Conservation (phyloP, 1,140 invertebrate genomes). For the Zaprionus inermis region DNA sequence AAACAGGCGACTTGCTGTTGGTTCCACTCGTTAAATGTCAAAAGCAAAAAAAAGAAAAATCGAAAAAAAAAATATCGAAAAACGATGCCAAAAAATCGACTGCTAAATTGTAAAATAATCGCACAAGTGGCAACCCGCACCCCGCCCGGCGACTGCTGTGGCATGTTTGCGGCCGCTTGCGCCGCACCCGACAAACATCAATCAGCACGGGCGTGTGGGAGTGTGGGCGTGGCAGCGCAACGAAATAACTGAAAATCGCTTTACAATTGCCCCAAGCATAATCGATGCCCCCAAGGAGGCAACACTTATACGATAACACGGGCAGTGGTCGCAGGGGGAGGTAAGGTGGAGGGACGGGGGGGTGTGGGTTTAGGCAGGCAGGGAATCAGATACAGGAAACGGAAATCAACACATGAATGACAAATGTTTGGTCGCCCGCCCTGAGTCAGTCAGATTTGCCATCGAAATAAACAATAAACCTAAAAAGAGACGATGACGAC, state of each 20-base stretch:
- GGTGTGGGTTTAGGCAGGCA: too few species aligned
- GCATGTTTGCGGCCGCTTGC: conserved; percentile 70
- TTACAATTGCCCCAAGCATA: conserved; percentile 78
- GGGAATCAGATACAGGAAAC: too few species aligned
- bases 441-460: conserved; percentile 10
- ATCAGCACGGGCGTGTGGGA: conserved; percentile 35
- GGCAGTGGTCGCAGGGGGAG: background rate
- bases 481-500: conserved; percentile 8
- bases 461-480: conserved; percentile 47
- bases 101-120: conserved; percentile 82
- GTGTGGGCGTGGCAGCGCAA: conserved; percentile 32
- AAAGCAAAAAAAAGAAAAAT: conserved; percentile 19
- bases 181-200: conserved; percentile 65
- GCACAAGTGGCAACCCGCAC: conserved; percentile 48
- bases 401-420: conserved; percentile 84
- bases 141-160: conserved; percentile 41
- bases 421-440: conserved; percentile 65
- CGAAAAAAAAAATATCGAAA: conserved; percentile 20
- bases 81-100: conserved; percentile 52
- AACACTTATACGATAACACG: conserved; percentile 59
- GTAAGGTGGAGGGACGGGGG: background rate
- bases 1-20: conserved; percentile 11
- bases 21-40: conserved; percentile 50
- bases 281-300: conserved; percentile 82
- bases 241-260: conserved; percentile 82